These are phyloP conservation scores for Agelas oroides DNA, from an alignment of 37 sponge, comb jelly and placozoan species.

Conservation along the genomic window DNA sequence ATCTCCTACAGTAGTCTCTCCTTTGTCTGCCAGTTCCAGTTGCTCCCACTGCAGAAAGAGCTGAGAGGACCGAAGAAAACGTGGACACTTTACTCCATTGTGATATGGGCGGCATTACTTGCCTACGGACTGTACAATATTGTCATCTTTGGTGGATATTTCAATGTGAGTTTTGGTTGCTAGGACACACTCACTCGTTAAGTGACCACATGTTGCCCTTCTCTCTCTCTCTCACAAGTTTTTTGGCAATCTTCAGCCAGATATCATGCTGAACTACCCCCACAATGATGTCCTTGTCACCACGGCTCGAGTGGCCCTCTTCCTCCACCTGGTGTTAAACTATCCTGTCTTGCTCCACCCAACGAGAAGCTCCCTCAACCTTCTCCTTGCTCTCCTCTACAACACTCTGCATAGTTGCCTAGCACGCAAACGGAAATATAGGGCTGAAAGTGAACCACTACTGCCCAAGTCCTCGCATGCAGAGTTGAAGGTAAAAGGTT, in stretches of 20 bases:
- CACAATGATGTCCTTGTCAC: slow-evolving; percentile 48
- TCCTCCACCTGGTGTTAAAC: slow-evolving; percentile 68
- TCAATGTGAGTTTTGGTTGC: slow-evolving; percentile 71
- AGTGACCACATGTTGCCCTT: too few relatives aligned
- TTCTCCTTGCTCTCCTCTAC: not conserved
- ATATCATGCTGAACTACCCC: slow-evolving; percentile 64
- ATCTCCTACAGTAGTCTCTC: slow-evolving; percentile 74
- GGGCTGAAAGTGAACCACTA: not conserved
- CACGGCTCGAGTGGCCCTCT: slow-evolving; percentile 61
- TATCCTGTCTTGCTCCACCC: slow-evolving; percentile 85
- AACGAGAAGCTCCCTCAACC: slow-evolving; percentile 43
- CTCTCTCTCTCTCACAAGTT: slow-evolving; percentile 42
- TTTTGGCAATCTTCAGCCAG: slow-evolving; percentile 21
- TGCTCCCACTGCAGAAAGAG: slow-evolving; percentile 77
- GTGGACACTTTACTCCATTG: slow-evolving; percentile 31
- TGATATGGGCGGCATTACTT: slow-evolving; percentile 36
- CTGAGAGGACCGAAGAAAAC: slow-evolving; percentile 41
- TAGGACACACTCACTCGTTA: too few relatives aligned
- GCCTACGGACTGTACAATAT: slow-evolving; percentile 67
- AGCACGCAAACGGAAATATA: not conserved
- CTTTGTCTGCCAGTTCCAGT: slow-evolving; percentile 85
- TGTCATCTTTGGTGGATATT: slow-evolving; percentile 65
- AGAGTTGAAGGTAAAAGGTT: not conserved
- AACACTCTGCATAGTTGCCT: not conserved
- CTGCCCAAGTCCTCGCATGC: not conserved